These are phyloP conservation scores for Orientallactaga bullata DNA, from an alignment of 2,113 vertebrate species.

Conservation along the genomic window DNA sequence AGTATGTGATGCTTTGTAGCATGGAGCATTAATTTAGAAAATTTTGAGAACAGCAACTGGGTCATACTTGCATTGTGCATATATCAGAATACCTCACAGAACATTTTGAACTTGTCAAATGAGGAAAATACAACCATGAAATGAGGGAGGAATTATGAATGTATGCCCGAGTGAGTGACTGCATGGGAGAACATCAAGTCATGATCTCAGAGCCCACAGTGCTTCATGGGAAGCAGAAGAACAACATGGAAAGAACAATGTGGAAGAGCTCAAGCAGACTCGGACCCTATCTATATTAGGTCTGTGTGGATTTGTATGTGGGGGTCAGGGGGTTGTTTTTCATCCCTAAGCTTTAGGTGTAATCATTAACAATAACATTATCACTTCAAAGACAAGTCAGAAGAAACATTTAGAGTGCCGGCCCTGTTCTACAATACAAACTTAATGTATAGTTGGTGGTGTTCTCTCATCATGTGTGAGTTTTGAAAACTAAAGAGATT, in stretches of 20 bases:
- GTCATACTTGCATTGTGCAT: background rate
- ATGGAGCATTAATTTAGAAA: background rate
- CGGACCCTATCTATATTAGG: background rate
- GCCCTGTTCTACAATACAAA: no score
- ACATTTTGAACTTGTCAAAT: background rate
- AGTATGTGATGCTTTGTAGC: no score
- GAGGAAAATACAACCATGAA: background rate
- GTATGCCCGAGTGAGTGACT: background rate
- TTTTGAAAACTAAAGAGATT: background rate
- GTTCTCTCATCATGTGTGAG: fast-evolving
- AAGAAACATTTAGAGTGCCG: background rate
- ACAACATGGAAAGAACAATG: background rate
- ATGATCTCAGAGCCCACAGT: background rate
- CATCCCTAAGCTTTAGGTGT: background rate
- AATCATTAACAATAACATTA: background rate
- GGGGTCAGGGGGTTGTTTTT: background rate
- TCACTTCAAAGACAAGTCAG: background rate
- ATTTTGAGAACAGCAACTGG: background rate
- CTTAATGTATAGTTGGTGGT: fast-evolving
- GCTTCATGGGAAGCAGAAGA: background rate
- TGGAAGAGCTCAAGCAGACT: background rate
- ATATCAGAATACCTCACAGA: background rate
- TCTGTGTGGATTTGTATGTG: background rate
- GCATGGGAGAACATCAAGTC: background rate
- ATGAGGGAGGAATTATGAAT: no score